A percentile compares a stretch with the other conserved stretches of the same genome.
These are phyloP conservation scores for Pluvialis apricaria DNA, from an alignment of 2,113 vertebrate species.

Conservation along the genomic window DNA sequence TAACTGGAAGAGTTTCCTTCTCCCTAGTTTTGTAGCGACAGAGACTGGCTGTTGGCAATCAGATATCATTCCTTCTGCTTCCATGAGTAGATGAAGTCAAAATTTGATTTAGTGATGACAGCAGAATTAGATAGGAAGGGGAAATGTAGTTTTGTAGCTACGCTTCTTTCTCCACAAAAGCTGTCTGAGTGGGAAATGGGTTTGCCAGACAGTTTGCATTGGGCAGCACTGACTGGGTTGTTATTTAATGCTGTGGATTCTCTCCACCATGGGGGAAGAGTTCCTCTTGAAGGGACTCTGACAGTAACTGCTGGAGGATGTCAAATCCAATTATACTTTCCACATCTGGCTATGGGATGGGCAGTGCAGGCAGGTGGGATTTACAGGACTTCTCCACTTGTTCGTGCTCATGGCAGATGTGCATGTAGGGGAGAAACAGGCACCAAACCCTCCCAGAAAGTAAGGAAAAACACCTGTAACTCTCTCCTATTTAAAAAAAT, in stretches of 20 bases:
- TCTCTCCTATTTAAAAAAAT: neutral
- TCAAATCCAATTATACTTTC: neutral
- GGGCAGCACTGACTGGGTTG: neutral
- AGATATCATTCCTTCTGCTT: neutral
- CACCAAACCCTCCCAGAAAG: neutral
- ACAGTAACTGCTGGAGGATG: neutral
- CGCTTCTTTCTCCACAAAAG: neutral
- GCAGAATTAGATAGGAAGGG: neutral
- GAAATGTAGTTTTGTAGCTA: neutral
- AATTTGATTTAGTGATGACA: neutral
- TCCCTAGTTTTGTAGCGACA: neutral
- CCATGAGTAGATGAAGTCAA: neutral
- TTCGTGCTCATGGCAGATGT: neutral
- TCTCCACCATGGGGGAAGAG: rapidly evolving
- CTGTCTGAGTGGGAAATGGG: rapidly evolving
- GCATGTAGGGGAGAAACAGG: neutral
- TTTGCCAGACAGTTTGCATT: neutral
- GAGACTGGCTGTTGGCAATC: neutral
- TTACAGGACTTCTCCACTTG: neutral
- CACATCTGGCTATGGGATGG: neutral
- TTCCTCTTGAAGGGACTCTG: neutral
- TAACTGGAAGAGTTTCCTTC: neutral
- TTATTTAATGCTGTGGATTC: neutral
- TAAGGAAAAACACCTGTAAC: neutral
- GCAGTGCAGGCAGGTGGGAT: neutral